Percentiles rank a stretch among this genome's conserved stretches.
phyloP scores from a whole-genome alignment of 2,888 invertebrate genomes.

The Lacanobia wlatinum region DNA sequence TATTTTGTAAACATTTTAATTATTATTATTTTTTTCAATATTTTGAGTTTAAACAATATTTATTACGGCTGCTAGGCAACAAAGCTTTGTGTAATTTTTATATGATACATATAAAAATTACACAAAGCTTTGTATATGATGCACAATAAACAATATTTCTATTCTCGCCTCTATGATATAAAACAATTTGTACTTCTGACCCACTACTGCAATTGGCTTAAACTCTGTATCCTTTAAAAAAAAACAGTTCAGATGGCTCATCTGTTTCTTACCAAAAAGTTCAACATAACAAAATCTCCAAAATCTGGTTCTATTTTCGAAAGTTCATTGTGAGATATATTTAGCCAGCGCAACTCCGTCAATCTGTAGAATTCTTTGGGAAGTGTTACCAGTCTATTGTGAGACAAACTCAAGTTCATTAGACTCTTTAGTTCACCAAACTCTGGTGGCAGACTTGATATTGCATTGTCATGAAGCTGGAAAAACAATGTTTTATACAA shows the following conservation, averaged over 20 bases:
- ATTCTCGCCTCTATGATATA: too few relatives aligned
- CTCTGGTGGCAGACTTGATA: constrained; percentile 93
- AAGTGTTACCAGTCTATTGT: constrained; percentile 92
- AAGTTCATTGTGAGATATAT: constrained; percentile 94
- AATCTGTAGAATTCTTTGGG: constrained; percentile 93
- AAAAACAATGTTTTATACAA: constrained; percentile 46
- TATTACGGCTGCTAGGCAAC: too few relatives aligned
- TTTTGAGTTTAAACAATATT: too few relatives aligned
- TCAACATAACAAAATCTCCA: constrained; percentile 95
- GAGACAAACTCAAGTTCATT: constrained; percentile 92
- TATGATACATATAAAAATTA: too few relatives aligned
- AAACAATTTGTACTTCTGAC: too few relatives aligned
- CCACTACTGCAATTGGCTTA: too few relatives aligned
- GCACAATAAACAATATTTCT: too few relatives aligned
- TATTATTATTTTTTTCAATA: too few relatives aligned
- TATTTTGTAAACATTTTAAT: too few relatives aligned
- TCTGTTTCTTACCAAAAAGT: constrained; percentile 81
- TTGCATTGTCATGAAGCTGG: constrained; percentile 96
- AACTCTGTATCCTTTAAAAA: neutral
- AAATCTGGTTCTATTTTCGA: constrained; percentile 92
- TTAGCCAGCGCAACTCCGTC: constrained; percentile 93
- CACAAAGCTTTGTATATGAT: too few relatives aligned
- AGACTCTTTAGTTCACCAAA: constrained; percentile 93
- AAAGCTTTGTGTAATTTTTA: too few relatives aligned
- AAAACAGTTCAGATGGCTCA: neutral